These are phyloP conservation scores for Drosophila pseudotakahashii DNA, from an alignment of 2,888 invertebrate genomes.

Conservation along the genomic window DNA sequence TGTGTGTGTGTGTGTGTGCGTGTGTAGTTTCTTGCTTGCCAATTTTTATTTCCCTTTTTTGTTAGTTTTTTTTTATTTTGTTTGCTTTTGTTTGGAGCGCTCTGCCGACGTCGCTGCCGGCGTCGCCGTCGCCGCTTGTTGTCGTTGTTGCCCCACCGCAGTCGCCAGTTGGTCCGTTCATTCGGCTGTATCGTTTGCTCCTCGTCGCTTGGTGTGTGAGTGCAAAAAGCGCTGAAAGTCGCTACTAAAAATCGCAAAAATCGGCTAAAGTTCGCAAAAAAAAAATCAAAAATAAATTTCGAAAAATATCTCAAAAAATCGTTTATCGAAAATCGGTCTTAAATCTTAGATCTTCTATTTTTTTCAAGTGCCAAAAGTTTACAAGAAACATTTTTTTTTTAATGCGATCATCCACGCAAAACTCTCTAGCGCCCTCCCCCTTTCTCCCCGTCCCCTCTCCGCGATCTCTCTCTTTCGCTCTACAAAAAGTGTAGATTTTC, in stretches of 20 bases:
- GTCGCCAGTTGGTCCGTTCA: constrained; percentile 65
- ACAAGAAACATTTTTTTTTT: background rate
- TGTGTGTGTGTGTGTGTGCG: constrained; percentile 34
- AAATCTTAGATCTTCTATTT: background rate
- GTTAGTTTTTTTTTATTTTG: constrained; percentile 57
- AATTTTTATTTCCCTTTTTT: constrained; percentile 37
- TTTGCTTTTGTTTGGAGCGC: constrained; percentile 76
- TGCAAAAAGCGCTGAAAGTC: constrained; percentile 48
- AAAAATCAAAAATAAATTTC: background rate
- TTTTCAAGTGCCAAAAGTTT: constrained; percentile 19
- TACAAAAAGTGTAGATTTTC: background rate
- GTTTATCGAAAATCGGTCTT: background rate
- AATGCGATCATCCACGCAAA: constrained; percentile 2
- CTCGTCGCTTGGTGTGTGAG: constrained; percentile 81
- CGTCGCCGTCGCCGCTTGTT: constrained; percentile 30
- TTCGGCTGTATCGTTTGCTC: constrained; percentile 81
- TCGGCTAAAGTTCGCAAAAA: background rate
- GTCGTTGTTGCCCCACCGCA: constrained; percentile 38
- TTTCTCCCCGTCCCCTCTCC: background rate
- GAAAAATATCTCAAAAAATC: background rate
- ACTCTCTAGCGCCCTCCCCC: background rate
- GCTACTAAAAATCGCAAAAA: constrained; percentile 4
- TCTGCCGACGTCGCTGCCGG: constrained; percentile 22
- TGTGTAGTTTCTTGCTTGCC: constrained; percentile 64
- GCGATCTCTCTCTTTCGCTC: background rate